Conservation (phyloP, 2,113 vertebrate genomes). For the Crocuta crocuta region DNA sequence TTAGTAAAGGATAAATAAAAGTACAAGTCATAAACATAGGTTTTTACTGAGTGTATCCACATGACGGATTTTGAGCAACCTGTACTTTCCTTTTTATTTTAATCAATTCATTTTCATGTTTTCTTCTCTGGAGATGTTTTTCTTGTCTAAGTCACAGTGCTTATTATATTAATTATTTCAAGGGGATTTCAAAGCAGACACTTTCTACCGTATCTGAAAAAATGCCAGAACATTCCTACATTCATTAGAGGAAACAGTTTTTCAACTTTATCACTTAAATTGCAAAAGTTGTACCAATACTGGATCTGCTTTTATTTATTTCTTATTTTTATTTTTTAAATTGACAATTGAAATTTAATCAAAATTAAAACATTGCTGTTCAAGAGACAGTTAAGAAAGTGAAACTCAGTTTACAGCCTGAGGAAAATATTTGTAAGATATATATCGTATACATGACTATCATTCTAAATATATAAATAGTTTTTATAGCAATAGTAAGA, state of each 20-base stretch:
- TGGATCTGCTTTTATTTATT: neutral
- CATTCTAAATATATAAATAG: neutral
- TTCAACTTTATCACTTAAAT: constrained; percentile 10
- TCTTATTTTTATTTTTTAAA: neutral
- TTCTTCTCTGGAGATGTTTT: neutral
- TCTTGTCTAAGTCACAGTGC: neutral
- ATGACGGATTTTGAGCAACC: neutral
- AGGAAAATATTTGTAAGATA: neutral
- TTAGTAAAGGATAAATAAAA: neutral
- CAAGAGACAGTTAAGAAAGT: neutral
- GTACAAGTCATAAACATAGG: neutral
- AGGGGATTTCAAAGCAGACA: neutral
- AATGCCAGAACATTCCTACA: neutral
- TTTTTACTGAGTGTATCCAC: neutral
- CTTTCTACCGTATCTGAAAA: neutral
- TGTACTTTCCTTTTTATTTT: neutral
- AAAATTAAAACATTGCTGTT: neutral
- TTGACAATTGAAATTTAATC: neutral
- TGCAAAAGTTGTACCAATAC: constrained; percentile 13
- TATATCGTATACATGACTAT: neutral
- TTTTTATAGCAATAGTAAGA: neutral
- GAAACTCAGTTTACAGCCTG: neutral
- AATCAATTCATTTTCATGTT: neutral
- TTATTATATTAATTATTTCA: constrained; percentile 16
- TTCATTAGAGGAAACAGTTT: constrained; percentile 5